These are phyloP conservation scores for Phanerotoma sp. DNA, from an alignment of 2,888 invertebrate species.

Conservation along the genomic window DNA sequence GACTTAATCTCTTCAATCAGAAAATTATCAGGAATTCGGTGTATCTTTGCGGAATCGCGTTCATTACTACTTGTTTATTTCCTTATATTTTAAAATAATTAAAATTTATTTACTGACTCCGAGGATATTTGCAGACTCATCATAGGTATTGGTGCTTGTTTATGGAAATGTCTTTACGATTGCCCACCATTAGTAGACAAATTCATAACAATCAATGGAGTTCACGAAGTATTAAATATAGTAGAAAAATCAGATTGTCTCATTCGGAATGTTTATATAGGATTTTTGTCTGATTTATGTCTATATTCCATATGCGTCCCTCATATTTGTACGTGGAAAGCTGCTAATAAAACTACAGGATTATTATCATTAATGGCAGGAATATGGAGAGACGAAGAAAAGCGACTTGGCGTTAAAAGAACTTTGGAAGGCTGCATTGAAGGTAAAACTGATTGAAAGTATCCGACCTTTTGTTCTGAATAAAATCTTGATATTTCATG, in stretches of 20 bases:
- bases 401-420: slow-evolving; percentile 46
- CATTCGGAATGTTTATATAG: slow-evolving; percentile 55
- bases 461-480: background rate
- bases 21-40: too few relatives aligned
- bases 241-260: slow-evolving; percentile 49
- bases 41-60: too few relatives aligned
- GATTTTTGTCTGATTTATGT: slow-evolving; percentile 55
- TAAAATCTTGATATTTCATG: background rate
- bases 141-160: slow-evolving; percentile 53
- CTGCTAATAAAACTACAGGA: slow-evolving; percentile 44
- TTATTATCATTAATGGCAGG: slow-evolving; percentile 53
- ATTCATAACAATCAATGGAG: slow-evolving; percentile 54
- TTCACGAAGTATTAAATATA: slow-evolving; percentile 55
- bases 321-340: slow-evolving; percentile 58
- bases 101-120: too few relatives aligned
- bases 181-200: slow-evolving; percentile 39
- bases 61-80: too few relatives aligned
- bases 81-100: slow-evolving; percentile 4
- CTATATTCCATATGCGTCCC: slow-evolving; percentile 50
- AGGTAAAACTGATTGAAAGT: slow-evolving; percentile 37
- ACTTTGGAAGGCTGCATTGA: slow-evolving; percentile 48
- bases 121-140: slow-evolving; percentile 47
- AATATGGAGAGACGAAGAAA: slow-evolving; percentile 57
- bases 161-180: slow-evolving; percentile 55
- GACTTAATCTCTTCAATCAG: too few relatives aligned